A percentile compares a stretch with the other conserved stretches of the same genome.
Conservation (phyloP, 2,113 vertebrate genomes). For the Ctenodactylus gundi region DNA sequence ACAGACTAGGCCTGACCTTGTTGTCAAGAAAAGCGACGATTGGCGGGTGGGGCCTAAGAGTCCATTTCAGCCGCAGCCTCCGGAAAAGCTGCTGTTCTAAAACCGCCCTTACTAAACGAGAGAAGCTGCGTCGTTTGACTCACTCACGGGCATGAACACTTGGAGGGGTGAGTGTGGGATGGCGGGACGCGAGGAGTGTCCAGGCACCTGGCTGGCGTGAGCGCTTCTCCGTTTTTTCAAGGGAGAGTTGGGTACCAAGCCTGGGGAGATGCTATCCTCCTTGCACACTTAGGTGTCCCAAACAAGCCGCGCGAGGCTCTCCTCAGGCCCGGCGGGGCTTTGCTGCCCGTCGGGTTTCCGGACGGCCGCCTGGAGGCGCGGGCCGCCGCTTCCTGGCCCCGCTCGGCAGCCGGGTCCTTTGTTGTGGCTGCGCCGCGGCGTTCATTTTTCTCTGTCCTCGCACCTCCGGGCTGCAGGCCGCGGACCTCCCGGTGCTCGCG, state of each 20-base stretch:
- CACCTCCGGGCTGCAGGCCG: background rate
- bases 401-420: constrained; percentile 60
- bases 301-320: constrained; percentile 58
- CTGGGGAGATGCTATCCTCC: constrained; percentile 43
- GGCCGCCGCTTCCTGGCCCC: constrained; percentile 56
- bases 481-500: background rate
- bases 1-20: background rate
- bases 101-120: background rate
- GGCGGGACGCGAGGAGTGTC: background rate
- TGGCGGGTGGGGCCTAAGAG: background rate
- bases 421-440: constrained; percentile 50
- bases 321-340: constrained; percentile 44
- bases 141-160: background rate
- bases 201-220: background rate
- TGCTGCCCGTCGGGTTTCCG: constrained; percentile 73
- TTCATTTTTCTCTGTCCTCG: constrained; percentile 35
- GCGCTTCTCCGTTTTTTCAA: background rate
- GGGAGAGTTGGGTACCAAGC: constrained; percentile 45
- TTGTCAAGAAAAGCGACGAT: background rate
- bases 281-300: constrained; percentile 25
- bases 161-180: background rate
- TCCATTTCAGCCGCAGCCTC: background rate
- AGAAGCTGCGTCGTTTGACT: background rate
- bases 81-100: background rate
- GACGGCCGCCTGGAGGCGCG: constrained; percentile 62